Evolutionary conservation across 2,888 invertebrate species (phyloP), one percentile per base, ranked within the genome.

Genomic region (Ypsolopha scabrella): DNA sequence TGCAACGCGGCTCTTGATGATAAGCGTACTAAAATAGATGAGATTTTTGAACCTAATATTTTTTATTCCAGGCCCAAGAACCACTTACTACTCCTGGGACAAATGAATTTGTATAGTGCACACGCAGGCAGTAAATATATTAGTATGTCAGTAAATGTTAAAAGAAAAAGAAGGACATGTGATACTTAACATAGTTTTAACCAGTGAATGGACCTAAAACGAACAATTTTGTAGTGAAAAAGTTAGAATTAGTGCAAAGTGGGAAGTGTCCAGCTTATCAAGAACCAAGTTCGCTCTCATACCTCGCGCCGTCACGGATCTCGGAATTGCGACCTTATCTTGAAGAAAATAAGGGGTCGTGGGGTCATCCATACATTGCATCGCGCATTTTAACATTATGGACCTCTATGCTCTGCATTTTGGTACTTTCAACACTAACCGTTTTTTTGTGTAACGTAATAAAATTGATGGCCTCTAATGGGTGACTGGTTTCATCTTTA

Each of bases 31-130:
- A 24, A 24, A 24, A 24, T 24, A 24, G 24, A 24, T 24, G 2
- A 3, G 24, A 14, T 8, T 43, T 10, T 1, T 43, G 9, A 13
- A 13, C 43, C 9, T 59, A 35, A 52, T 43, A 14, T 55, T 39
- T 59, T 61, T 72, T 91, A 24, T 24, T 89, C 10, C 89, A 94
- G 94, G 93, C 92, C 69, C 92, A 92, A 87, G 92, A 93, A 87
- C 94, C 94, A 60, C 89, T 94, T 74, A 94, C 92, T 66, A 91
- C 90, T 77, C 90, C 92, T 70, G 92, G 92, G 75, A 92, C 92
- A 75, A 92, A 92, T 80, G 93, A 93, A 70, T 93, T 92, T 87
- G 93, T 94, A 88, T 94, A 88, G 78, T 82, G 75, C 70, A 55
- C 69, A 67, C 67, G 75, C 76, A 54, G 83, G 86, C 63, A 85